phyloP scores from a whole-genome alignment of 2,797 vertebrate species.

The Bryconaethiops microstoma region DNA sequence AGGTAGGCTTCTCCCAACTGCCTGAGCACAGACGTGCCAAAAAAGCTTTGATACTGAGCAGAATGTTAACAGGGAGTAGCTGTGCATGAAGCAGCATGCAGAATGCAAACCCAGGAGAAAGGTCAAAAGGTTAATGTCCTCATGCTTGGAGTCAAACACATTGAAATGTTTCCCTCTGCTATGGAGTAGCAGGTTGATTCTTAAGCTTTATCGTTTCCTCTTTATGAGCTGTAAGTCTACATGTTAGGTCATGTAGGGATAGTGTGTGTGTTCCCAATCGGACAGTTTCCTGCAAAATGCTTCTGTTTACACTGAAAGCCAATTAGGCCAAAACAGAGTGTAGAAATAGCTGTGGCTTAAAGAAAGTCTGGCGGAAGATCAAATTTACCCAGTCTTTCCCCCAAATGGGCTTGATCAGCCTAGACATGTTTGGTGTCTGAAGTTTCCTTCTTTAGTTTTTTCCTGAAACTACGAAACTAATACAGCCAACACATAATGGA shows the following conservation, averaged over 20 bases:
- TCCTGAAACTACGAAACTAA: no score
- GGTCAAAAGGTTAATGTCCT: background rate
- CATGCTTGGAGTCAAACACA: background rate
- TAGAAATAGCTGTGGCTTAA: conserved; percentile 5
- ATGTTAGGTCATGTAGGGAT: conserved; percentile 11
- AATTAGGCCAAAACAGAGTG: background rate
- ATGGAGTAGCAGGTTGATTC: background rate
- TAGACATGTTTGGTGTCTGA: no score
- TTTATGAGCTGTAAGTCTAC: conserved; percentile 1
- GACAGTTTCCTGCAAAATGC: background rate
- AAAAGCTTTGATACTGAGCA: background rate
- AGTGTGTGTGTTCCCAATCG: background rate
- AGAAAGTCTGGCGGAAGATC: no score
- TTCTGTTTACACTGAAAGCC: background rate
- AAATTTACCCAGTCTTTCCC: no score
- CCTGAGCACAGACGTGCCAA: background rate
- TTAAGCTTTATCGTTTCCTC: background rate
- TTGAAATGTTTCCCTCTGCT: background rate
- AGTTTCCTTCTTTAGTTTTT: no score
- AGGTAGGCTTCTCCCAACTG: background rate
- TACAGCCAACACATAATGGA: no score
- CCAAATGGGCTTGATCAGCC: no score
- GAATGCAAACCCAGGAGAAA: background rate
- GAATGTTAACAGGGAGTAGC: background rate
- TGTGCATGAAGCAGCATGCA: conserved; percentile 26